Evolutionary conservation across 2,888 invertebrate species (phyloP).

Genomic region (Melanotus villosus): DNA sequence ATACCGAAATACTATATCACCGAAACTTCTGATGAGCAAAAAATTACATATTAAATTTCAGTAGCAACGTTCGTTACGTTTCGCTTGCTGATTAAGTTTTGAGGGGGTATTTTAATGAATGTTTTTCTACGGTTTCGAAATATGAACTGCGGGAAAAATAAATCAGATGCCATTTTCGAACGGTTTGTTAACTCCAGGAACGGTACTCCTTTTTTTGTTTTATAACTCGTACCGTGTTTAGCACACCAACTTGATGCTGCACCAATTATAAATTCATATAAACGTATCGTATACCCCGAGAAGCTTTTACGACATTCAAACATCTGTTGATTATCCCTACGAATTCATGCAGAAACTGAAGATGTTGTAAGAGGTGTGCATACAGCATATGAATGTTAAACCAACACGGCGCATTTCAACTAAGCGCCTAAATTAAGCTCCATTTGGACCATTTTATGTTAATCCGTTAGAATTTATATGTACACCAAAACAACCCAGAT

Average conservation of each 20-base stretch:
- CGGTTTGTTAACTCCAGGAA: neutral
- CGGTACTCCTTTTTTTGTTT: too few relatives aligned
- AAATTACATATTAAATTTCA: constrained; percentile 21
- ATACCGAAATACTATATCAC: neutral
- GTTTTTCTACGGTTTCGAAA: constrained; percentile 6
- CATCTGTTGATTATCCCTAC: constrained; percentile 19
- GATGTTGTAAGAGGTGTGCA: constrained; percentile 3
- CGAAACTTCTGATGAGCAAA: constrained; percentile 17
- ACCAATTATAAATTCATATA: constrained; percentile 19
- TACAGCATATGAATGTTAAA: constrained; percentile 8
- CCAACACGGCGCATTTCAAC: constrained; percentile 10
- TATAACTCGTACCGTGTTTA: too few relatives aligned
- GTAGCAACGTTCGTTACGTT: constrained; percentile 6
- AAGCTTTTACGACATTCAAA: constrained; percentile 6
- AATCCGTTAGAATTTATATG: constrained; percentile 7
- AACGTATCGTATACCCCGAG: neutral
- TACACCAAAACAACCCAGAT: neutral
- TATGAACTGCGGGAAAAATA: constrained; percentile 5
- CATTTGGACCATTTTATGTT: too few relatives aligned
- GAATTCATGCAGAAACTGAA: constrained; percentile 13
- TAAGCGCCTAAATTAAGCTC: constrained; percentile 15
- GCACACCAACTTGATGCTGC: neutral
- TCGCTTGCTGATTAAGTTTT: constrained; percentile 9
- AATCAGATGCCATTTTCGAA: neutral
- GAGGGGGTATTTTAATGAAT: constrained; percentile 4